Conservation (phyloP, 2,113 vertebrate species). For the Larimichthys polyactis region DNA sequence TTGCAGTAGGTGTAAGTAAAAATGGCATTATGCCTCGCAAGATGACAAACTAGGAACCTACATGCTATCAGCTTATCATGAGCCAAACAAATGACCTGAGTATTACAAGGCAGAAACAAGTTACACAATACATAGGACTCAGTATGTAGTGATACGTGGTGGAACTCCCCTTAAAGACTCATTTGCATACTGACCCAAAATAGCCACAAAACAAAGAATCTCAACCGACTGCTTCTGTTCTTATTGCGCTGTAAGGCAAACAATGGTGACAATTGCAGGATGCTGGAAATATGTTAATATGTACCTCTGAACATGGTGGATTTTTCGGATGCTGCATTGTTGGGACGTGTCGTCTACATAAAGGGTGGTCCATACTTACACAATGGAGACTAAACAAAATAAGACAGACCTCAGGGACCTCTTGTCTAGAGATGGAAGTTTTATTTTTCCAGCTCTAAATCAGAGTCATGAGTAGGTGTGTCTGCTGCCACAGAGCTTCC, state of each 20-base stretch:
- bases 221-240: not conserved
- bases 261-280: constrained; percentile 54
- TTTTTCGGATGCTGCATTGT: constrained; percentile 32
- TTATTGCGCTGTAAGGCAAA: constrained; percentile 4
- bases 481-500: constrained; percentile 61
- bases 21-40: not conserved
- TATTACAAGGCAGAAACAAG: not conserved
- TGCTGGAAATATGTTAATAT: constrained; percentile 26
- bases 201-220: constrained; percentile 1
- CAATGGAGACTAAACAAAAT: constrained; percentile 68
- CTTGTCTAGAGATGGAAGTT: constrained; percentile 22
- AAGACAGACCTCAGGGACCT: constrained; percentile 13
- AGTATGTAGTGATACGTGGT: not conserved
- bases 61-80: not conserved
- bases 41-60: not conserved
- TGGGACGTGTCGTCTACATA: constrained; percentile 16
- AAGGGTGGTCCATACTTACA: constrained; percentile 29
- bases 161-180: not conserved
- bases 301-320: constrained; percentile 2
- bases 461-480: constrained; percentile 61
- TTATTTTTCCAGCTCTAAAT: constrained; percentile 68
- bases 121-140: not conserved
- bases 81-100: not conserved
- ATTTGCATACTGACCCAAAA: constrained; percentile 15
- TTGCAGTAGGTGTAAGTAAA: not conserved